Base-by-base conservation (phyloP, 2,888 invertebrate genomes). In the Nephrotoma appendiculata region DNA sequence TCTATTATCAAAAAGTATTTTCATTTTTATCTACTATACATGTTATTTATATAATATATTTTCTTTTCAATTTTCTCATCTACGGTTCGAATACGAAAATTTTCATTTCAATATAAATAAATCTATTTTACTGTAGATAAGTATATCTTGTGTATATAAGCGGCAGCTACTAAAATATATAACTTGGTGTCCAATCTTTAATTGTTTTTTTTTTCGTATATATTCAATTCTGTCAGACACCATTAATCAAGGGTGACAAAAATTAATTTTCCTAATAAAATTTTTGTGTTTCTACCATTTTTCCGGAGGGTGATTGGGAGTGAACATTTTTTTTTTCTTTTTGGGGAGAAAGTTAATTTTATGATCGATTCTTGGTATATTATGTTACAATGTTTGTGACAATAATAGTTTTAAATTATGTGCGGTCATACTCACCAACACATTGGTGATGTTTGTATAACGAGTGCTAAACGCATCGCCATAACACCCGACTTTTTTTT, bases 241-340 rank as follows among this genome's bases (percentile, higher is more conserved):
- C 84, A 84, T 84, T 84, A 84, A 84, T 84, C 84, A 84, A 71
- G 42, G 42, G 42, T 84, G 84, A 84, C 84, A 84, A 84, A 84
- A 84, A 84, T 84, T 84, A 84, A 84, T 84, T 84, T 84, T n/a
- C 84, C 84, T 84, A 84, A 84, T 84, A 84, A n/a, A 41, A 84
- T 1, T 42, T 41, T 41, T 71, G 71, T 71, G 31, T 71, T 31
- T 71, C 19, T 31, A 71, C 31, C 4, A 52, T 52, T 52, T 52
- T 52, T 15, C 15, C n/a, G 6, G 15, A 52, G 31, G 31, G 5
- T 31, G 9, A 71, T 31, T 19, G 19, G 57, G 3, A 57, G 6
- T 19, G 1, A 19, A 57, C 1, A 31, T 31, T 2, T 31, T 31
- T 31, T 31, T 3, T 31, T 31, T 19, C n/a, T 19, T 31, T 1